phyloP scores from a whole-genome alignment of 2,113 vertebrate genomes.

The Synodontis membranacea region DNA sequence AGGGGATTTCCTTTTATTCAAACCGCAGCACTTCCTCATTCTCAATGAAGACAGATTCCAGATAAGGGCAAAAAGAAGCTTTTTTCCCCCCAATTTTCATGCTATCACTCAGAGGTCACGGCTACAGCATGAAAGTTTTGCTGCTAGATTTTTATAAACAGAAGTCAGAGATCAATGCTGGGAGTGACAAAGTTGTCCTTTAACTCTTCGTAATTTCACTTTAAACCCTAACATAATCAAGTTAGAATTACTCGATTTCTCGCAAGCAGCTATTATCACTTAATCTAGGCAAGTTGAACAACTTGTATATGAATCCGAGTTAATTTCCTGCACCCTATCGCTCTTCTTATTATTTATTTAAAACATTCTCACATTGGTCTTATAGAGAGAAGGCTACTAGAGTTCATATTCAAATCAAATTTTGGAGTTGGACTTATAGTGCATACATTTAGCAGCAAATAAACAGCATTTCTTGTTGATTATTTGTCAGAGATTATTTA shows the following conservation, averaged over 20 bases:
- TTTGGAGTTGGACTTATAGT: not conserved
- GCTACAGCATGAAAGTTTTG: not conserved
- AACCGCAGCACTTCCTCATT: constrained; percentile 41
- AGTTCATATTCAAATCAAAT: not conserved
- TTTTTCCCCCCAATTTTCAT: not conserved
- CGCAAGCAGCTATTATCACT: not conserved
- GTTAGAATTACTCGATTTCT: not conserved
- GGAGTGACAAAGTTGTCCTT: not conserved
- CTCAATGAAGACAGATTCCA: constrained; percentile 19
- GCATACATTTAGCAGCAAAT: not conserved
- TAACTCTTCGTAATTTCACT: not conserved
- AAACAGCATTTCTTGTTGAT: not conserved
- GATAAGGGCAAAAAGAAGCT: not conserved
- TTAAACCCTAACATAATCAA: not conserved
- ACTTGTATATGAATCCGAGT: not conserved
- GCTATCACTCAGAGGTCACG: not conserved
- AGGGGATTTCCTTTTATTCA: constrained; percentile 24
- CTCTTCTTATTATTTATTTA: no score
- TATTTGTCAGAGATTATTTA: no score
- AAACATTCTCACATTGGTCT: not conserved
- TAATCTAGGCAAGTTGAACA: not conserved
- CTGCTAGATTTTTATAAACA: not conserved
- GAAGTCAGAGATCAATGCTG: not conserved
- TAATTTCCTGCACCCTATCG: no score
- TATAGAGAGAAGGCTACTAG: not conserved